phyloP scores from a whole-genome alignment of 2,113 vertebrate species.

The Oryzias javanicus region DNA sequence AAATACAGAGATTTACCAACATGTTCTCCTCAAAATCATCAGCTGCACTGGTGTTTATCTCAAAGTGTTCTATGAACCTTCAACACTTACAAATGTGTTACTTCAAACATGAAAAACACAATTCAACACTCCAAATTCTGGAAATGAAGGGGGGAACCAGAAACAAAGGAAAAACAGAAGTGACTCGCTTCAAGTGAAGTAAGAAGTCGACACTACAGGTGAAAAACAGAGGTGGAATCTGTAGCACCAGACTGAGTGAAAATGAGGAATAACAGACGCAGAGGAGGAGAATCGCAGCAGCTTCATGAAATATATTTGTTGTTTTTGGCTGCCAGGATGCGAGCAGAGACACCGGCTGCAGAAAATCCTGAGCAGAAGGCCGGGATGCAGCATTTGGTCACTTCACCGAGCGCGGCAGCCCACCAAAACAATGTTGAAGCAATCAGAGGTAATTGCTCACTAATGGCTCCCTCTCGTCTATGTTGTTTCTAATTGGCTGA shows the following conservation, averaged over 20 bases:
- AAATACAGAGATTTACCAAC: no score
- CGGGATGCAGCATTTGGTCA: conserved; percentile 65
- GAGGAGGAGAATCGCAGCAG: neutral
- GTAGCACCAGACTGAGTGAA: conserved; percentile 8
- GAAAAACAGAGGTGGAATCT: conserved; percentile 12
- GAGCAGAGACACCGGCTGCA: neutral
- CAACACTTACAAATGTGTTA: no score
- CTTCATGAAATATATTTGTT: neutral
- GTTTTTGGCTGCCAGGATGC: neutral
- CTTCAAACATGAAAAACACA: no score
- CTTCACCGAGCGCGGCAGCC: conserved; percentile 69
- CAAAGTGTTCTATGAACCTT: no score
- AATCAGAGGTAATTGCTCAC: conserved; percentile 71
- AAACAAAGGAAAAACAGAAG: no score
- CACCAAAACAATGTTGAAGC: conserved; percentile 76
- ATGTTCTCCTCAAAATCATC: no score
- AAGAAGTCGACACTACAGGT: no score
- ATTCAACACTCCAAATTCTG: no score
- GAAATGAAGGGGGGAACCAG: no score
- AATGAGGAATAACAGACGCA: neutral
- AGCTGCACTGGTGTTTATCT: no score
- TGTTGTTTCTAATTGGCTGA: conserved; percentile 68
- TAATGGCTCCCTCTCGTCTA: conserved; percentile 73
- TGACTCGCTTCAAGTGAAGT: no score
- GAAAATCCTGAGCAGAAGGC: conserved; percentile 12